phyloP scores from a whole-genome alignment of 2,113 vertebrate species.

The Serinus canaria region DNA sequence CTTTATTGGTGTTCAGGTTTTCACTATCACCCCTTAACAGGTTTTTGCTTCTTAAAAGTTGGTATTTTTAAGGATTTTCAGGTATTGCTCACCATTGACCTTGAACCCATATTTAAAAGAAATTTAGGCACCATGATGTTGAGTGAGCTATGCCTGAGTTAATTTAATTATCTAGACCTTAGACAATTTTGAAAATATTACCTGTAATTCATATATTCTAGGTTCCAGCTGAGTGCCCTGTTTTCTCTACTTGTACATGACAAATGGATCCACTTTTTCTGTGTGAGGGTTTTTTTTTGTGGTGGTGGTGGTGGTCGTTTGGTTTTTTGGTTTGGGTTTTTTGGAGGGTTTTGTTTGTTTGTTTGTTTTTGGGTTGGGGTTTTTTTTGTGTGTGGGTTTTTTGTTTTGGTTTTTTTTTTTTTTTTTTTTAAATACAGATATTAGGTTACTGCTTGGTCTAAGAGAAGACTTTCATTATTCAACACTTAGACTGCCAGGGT shows the following conservation, averaged over 20 bases:
- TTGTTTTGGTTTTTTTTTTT: neutral
- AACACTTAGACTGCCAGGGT: neutral
- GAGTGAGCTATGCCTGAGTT: constrained; percentile 3
- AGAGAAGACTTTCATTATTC: neutral
- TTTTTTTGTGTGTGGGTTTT: neutral
- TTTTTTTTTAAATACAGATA: neutral
- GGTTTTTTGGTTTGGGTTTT: neutral
- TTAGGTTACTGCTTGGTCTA: neutral
- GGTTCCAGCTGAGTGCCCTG: neutral
- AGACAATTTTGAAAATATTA: constrained; percentile 19
- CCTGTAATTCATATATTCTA: neutral
- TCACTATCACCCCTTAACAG: neutral
- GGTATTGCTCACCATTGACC: neutral
- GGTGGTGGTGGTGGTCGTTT: neutral
- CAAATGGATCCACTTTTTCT: neutral
- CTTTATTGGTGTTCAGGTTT: neutral
- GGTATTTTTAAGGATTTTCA: neutral
- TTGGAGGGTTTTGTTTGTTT: neutral
- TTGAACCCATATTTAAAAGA: constrained; percentile 3
- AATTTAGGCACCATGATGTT: neutral
- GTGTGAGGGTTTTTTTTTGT: neutral
- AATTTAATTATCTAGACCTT: constrained; percentile 7
- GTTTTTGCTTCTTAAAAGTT: neutral
- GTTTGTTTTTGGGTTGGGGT: no score
- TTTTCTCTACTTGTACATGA: neutral